phyloP scores from a whole-genome alignment of 1,140 invertebrate species.

The Lycorma delicatula region DNA sequence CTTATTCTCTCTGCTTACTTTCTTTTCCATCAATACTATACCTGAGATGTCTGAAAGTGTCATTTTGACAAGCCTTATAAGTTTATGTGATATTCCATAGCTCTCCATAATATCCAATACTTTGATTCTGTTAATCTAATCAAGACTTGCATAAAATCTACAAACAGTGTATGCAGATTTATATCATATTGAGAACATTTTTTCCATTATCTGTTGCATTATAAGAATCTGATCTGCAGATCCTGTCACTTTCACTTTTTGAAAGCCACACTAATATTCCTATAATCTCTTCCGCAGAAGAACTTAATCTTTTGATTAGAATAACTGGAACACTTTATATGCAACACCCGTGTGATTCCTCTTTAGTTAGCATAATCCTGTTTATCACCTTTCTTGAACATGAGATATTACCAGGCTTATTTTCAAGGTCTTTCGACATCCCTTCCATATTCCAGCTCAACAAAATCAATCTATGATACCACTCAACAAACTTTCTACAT shows the following conservation, averaged over 20 bases:
- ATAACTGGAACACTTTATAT: conserved; percentile 11
- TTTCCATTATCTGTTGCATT: conserved; percentile 14
- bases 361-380: conserved; percentile 25
- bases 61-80: too few relatives aligned
- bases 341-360: conserved; percentile 21
- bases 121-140: conserved; percentile 16
- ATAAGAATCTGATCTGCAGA: conserved; percentile 23
- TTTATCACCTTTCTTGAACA: conserved; percentile 27
- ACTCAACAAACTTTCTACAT: neutral
- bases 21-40: too few relatives aligned
- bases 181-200: conserved; percentile 16
- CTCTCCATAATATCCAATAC: too few relatives aligned
- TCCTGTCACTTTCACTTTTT: conserved; percentile 9
- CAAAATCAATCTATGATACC: neutral
- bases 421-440: conserved; percentile 26
- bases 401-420: neutral
- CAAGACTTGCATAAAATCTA: conserved; percentile 23
- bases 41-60: too few relatives aligned
- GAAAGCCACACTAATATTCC: conserved; percentile 25
- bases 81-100: too few relatives aligned
- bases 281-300: conserved; percentile 14
- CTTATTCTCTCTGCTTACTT: too few relatives aligned
- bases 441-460: conserved; percentile 22
- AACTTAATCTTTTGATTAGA: conserved; percentile 10
- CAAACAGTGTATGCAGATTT: conserved; percentile 18